Evolutionary conservation across 2,797 vertebrate genomes (phyloP).

Genomic region (Halcyon chelicuti): DNA sequence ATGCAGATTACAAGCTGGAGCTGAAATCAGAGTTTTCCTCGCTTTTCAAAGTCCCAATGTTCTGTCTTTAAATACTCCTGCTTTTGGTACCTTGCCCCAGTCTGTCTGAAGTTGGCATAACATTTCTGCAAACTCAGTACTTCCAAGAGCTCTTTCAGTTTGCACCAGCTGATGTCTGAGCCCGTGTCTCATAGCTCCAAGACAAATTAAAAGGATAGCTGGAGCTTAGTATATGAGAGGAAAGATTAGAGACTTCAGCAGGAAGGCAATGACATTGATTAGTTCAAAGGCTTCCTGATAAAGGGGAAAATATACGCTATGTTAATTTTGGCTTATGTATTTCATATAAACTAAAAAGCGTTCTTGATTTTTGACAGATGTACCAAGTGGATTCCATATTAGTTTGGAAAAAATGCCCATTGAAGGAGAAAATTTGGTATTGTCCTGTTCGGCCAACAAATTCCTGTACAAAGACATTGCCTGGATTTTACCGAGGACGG

Average conservation of each 20-base stretch:
- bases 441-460: constrained; percentile 91
- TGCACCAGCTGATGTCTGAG: neutral
- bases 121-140: neutral
- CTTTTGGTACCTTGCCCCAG: neutral
- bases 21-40: neutral
- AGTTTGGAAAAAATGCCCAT: constrained; percentile 83
- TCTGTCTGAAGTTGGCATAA: neutral
- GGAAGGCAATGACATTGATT: neutral
- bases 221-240: neutral
- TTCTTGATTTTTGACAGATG: constrained; percentile 82
- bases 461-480: constrained; percentile 89
- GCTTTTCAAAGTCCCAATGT: neutral
- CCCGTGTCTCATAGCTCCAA: neutral
- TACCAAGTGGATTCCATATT: constrained; percentile 88
- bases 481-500: constrained; percentile 83
- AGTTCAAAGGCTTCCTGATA: constrained; percentile 24
- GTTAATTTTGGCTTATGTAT: neutral
- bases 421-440: constrained; percentile 88
- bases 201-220: neutral
- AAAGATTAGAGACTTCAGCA: constrained; percentile 16
- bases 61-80: constrained; percentile 18
- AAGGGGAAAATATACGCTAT: neutral
- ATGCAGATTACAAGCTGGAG: neutral
- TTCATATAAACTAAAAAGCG: constrained; percentile 30
- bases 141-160: constrained; percentile 1